Percentiles rank a stretch among this genome's conserved stretches.
These are phyloP conservation scores for Tetrapedia diversipes DNA, from an alignment of 2,888 invertebrate species.

Conservation along the genomic window DNA sequence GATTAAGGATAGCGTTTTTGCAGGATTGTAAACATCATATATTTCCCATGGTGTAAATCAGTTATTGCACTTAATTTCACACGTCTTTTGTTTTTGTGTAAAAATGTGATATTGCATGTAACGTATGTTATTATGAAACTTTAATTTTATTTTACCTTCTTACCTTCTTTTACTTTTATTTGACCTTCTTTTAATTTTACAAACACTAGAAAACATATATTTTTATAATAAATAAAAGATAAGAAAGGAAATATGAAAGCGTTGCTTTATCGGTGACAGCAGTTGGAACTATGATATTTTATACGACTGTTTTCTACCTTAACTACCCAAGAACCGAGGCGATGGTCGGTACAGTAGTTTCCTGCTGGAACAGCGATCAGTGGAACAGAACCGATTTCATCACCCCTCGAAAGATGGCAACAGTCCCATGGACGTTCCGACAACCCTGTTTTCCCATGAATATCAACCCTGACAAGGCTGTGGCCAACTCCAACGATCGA, in stretches of 20 bases:
- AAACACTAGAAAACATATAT: too few relatives aligned
- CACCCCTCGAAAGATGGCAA: constrained; percentile 55
- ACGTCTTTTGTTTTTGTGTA: background rate
- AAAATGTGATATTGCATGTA: background rate
- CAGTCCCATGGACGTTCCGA: background rate
- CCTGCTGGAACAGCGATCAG: constrained; percentile 23
- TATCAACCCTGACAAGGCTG: constrained; percentile 60
- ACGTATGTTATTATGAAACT: background rate
- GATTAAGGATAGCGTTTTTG: constrained; percentile 14
- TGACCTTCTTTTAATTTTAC: too few relatives aligned
- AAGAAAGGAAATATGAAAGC: background rate
- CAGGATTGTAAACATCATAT: background rate
- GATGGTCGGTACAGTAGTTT: constrained; percentile 67
- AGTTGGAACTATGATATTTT: background rate
- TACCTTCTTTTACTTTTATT: too few relatives aligned
- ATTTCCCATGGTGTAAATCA: background rate
- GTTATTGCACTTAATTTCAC: background rate
- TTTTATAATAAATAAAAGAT: background rate
- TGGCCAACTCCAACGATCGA: constrained; percentile 63
- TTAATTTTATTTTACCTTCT: too few relatives aligned
- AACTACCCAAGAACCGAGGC: constrained; percentile 42
- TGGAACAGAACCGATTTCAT: constrained; percentile 15
- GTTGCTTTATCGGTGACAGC: background rate
- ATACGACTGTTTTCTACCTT: constrained; percentile 53
- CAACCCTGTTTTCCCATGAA: constrained; percentile 33